Evolutionary conservation across 1,140 invertebrate genomes (phyloP).

Genomic region (Ips typographus): DNA sequence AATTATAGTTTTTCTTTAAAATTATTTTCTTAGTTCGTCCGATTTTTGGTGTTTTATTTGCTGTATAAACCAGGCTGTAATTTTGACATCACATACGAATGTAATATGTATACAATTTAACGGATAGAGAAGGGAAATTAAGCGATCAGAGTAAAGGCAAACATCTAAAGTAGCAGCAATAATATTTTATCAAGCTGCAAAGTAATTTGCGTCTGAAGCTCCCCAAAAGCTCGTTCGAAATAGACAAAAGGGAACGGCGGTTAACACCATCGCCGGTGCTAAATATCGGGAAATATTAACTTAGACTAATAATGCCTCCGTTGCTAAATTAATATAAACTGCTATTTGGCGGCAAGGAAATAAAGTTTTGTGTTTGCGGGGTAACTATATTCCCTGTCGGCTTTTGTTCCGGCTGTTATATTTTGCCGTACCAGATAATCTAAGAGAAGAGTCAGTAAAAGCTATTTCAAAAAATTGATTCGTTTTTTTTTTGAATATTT

Average conservation of each 20-base stretch:
- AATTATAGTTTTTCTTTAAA: too few relatives aligned
- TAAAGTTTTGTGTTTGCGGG: slow-evolving; percentile 22
- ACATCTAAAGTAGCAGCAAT: slow-evolving; percentile 3
- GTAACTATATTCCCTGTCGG: slow-evolving; percentile 12
- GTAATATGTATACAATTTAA: too few relatives aligned
- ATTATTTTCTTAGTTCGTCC: too few relatives aligned
- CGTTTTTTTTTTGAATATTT: too few relatives aligned
- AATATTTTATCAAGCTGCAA: slow-evolving; percentile 16
- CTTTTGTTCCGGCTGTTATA: slow-evolving; percentile 3
- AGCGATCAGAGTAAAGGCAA: neutral
- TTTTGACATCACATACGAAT: too few relatives aligned
- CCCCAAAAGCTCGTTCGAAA: slow-evolving; percentile 16
- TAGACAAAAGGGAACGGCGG: slow-evolving; percentile 21
- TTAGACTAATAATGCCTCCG: slow-evolving; percentile 22
- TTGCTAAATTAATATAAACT: slow-evolving; percentile 30
- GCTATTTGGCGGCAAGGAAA: slow-evolving; percentile 21
- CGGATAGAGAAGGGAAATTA: slow-evolving; percentile 2
- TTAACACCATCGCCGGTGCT: slow-evolving; percentile 21
- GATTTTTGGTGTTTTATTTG: too few relatives aligned
- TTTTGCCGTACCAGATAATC: neutral
- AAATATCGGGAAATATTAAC: slow-evolving; percentile 33
- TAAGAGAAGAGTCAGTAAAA: too few relatives aligned
- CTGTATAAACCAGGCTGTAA: too few relatives aligned
- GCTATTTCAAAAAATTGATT: too few relatives aligned
- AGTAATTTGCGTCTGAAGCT: slow-evolving; percentile 11